Evolutionary conservation across 2,797 vertebrate genomes (phyloP).

Genomic region (Acestrorhynchus altus): DNA sequence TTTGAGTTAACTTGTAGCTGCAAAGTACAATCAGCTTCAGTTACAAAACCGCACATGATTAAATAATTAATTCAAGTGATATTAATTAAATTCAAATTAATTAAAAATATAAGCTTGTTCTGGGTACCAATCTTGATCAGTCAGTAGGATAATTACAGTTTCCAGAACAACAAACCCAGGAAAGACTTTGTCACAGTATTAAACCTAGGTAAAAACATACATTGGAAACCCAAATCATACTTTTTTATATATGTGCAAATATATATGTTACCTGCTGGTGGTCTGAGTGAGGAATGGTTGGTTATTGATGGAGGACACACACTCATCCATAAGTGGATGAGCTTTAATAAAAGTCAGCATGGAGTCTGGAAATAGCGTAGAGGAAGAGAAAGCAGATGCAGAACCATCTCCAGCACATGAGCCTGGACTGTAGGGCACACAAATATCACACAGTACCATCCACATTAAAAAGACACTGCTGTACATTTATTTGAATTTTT

Average conservation of each 20-base stretch:
- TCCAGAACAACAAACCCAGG: no score
- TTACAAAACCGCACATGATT: no score
- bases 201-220: no score
- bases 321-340: slow-evolving; percentile 92
- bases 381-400: slow-evolving; percentile 87
- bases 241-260: no score
- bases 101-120: no score
- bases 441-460: background rate
- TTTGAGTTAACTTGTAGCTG: slow-evolving; percentile 89
- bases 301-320: slow-evolving; percentile 84
- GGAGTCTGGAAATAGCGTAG: slow-evolving; percentile 92
- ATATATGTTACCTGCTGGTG: slow-evolving; percentile 84
- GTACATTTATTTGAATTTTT: background rate
- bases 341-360: slow-evolving; percentile 92
- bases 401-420: slow-evolving; percentile 89
- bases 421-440: slow-evolving; percentile 83
- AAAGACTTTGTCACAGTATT: no score
- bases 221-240: no score
- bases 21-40: background rate
- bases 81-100: no score
- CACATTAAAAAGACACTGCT: background rate
- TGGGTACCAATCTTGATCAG: no score
- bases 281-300: slow-evolving; percentile 93
- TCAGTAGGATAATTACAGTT: no score
- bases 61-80: no score